Evolutionary conservation across 2,113 vertebrate species (phyloP).

Genomic region (Alexandromys fortis): DNA sequence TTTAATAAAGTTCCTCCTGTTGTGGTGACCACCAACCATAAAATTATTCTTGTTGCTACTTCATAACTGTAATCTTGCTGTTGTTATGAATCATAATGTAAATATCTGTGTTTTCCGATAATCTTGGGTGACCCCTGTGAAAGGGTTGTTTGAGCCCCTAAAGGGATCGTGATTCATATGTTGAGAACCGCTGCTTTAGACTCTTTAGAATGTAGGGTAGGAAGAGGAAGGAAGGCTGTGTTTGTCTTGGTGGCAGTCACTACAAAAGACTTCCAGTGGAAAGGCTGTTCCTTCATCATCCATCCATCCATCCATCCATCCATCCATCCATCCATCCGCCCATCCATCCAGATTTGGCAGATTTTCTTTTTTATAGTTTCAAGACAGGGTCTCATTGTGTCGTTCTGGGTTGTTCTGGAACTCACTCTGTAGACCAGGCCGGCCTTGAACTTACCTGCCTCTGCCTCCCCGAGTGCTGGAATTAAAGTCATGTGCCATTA

Average conservation of each 20-base stretch:
- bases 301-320: neutral
- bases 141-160: neutral
- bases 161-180: neutral
- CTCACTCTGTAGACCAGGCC: neutral
- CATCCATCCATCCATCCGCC: neutral
- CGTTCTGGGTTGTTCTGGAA: neutral
- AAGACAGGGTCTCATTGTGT: neutral
- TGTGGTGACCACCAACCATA: neutral
- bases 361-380: neutral
- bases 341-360: neutral
- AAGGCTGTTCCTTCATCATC: neutral
- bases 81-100: neutral
- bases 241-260: neutral
- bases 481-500: neutral
- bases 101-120: neutral
- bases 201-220: neutral
- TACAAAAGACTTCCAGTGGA: conserved; percentile 47
- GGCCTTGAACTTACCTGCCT: neutral
- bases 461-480: neutral
- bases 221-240: neutral
- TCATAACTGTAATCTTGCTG: neutral
- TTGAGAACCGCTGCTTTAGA: neutral
- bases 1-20: neutral
- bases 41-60: neutral
- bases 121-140: neutral